Evolutionary conservation across 1,140 invertebrate genomes (phyloP), one percentile per base, ranked within the genome.

Genomic region (Drosophila miranda): DNA sequence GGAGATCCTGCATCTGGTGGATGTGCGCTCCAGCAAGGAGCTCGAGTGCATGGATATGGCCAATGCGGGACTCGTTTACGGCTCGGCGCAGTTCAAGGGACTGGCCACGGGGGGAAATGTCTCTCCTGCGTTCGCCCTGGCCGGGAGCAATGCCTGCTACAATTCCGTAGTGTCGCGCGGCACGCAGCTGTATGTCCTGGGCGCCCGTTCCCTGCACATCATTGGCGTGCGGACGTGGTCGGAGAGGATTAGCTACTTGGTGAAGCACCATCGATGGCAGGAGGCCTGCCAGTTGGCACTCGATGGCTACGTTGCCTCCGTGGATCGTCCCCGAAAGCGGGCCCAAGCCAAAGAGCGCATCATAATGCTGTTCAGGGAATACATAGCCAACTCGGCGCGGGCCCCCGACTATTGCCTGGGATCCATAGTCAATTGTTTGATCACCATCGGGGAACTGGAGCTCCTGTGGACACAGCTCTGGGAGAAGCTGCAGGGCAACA

Each of bases 51-150:
- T 97, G 49, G 96, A 98, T 91, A 92, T 98, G 68, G 95, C 95
- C 38, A 94, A 94, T 75, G 95, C 97, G 13, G 95, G 96, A 58
- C 93, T 99, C 38, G 96, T 98, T 0, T 99, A 99, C 91, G 95
- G 95, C 26, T 97, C 96, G 26, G 97, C 96, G 76, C 96, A 98
- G 92, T 99, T 98, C 86, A 98, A 99, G 92, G 97, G 97, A 1
- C 92, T 96, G 61, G 95, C 95, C 71, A 93, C 94, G 0, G 94
- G 94, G 1, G 94, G 94, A 1, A 93, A 94, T 62, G 94, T 95
- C 1, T 94, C 94, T 2, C 89, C 90, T 2, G 90, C 90, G 11
- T 84, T 91, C 11, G 90, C 90, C 6, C 91, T 94, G 59, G 95
- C 95, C 44, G 97, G 97, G 0, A 96, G 97, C 90, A 93, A 95